Base-by-base conservation (phyloP, 2,888 invertebrate species). In the Tetragonula carbonaria region DNA sequence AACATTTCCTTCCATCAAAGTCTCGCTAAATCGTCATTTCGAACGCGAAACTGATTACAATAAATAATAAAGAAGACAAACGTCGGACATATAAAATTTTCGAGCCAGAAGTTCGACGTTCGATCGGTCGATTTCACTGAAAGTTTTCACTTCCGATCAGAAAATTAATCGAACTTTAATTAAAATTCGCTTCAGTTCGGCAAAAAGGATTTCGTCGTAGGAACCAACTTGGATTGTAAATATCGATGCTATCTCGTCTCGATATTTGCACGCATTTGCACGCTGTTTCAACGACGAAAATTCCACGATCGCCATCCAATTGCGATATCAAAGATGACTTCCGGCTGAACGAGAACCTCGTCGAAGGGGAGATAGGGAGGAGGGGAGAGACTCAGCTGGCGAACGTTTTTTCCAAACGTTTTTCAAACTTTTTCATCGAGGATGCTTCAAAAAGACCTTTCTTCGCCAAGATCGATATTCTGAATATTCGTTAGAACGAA, bases 261-360 rank as follows among this genome's bases (percentile, higher is more conserved):
- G 28, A 28, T 28, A 28, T 28, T 33, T 33, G 28, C 28, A 28
- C 28, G 14, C 4, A 74, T 67, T 78, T 78, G 59, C 28, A 33
- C 23, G 18, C 23, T 45, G 18, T 67, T 75, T 45, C 57, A 51
- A n/a, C 57, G 21, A 51, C 14, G 50, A 23, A 38, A 38, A 62
- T 33, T n/a, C 23, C 18, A n/a, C 66, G 21, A 51, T 45, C 8
- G 45, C 8, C 6, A 0, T 53, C 59, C 51, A 28, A 23, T 71
- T 51, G 38, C 72, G 50, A 50, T 65, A 55, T 77, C 80, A 71
- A 77, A 80, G 80, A 63, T 51, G 65, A 71, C 55, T 57, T 55
- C 45, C 51, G 55, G 8, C 14, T 53, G 63, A 33, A 62, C 45
- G 55, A 21, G 33, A 16, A 8, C 21, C 68, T 21, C 38, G 70